Base-by-base conservation (phyloP, 2,888 invertebrate species). In the Xylocampa areola region DNA sequence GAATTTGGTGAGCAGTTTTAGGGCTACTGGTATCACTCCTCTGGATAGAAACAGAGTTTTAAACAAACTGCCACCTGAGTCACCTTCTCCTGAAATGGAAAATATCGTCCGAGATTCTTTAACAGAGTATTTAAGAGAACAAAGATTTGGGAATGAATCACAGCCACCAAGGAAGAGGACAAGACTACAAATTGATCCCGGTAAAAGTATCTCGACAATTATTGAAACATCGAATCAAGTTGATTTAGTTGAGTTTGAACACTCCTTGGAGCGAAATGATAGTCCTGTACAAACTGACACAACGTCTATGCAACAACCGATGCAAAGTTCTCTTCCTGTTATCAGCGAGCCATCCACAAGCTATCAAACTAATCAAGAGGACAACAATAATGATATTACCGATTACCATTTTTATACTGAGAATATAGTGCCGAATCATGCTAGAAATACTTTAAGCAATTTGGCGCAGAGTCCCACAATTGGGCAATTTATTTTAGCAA, bases 81-180 rank as follows among this genome's bases (percentile, higher is more conserved):
- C 32, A n/a, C 43, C 39, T 44, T 25, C 37, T 32, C 39, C 44
- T 41, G 51, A 50, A 36, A 29, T 44, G 14, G 50, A 44, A 21
- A 33, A 29, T 19, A 30, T 25, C 10, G 36, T 61, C 30, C 17
- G 36, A 45, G 48, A 57, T 23, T 29, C 36, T 0, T 30, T 62
- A 27, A 62, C 49, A 25, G 29, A 53, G 0, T 62, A 47, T 48
- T 63, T 47, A 43, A 45, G 25, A 58, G 58, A 53, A 39, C 58
- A 52, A 36, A 33, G 63, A 25, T 58, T 23, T 29, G 47, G 48
- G 7, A 33, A 47, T 35, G n/a, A 29, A 14, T 41, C 43, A 37
- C 35, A 58, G 45, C 53, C 45, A 27, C 21, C 59, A 33, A 48
- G 41, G 17, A 63, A 59, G 44, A 54, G 41, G 14, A 63, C 30